phyloP scores from a whole-genome alignment of 2,113 vertebrate genomes.

The Falcunculus frontatus region DNA sequence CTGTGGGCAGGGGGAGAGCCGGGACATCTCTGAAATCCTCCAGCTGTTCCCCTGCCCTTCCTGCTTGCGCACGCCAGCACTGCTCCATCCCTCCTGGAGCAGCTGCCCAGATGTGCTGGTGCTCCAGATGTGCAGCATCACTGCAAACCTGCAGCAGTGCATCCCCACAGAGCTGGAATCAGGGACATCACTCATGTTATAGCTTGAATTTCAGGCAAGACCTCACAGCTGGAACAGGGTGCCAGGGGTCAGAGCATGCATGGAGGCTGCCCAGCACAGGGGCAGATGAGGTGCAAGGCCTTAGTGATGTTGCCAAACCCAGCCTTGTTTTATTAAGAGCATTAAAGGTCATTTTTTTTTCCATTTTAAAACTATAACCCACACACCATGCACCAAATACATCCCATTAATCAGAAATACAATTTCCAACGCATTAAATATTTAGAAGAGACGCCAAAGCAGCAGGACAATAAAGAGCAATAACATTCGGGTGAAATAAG shows the following conservation, averaged over 20 bases:
- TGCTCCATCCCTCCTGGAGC: rapidly evolving
- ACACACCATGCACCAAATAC: rapidly evolving
- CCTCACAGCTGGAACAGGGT: rapidly evolving
- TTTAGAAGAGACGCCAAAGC: neutral
- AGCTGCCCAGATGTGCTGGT: neutral
- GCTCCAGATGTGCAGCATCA: conserved; percentile 3
- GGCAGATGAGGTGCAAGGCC: neutral
- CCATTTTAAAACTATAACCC: neutral
- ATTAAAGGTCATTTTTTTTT: neutral
- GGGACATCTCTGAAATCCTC: rapidly evolving
- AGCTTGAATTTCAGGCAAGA: neutral
- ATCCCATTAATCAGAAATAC: neutral
- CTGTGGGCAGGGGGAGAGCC: rapidly evolving
- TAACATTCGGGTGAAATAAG: rapidly evolving
- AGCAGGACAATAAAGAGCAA: neutral
- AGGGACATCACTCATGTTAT: rapidly evolving
- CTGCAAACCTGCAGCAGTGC: neutral
- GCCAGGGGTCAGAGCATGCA: rapidly evolving
- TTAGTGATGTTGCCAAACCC: rapidly evolving
- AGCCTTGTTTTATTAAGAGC: neutral
- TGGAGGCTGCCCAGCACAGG: neutral
- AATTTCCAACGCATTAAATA: neutral
- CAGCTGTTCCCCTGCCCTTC: neutral
- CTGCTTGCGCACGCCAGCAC: rapidly evolving
- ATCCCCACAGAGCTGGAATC: rapidly evolving